Evolutionary conservation across 1,140 invertebrate species (phyloP), one percentile per base, ranked within the genome.

Genomic region (Drusus annulatus): DNA sequence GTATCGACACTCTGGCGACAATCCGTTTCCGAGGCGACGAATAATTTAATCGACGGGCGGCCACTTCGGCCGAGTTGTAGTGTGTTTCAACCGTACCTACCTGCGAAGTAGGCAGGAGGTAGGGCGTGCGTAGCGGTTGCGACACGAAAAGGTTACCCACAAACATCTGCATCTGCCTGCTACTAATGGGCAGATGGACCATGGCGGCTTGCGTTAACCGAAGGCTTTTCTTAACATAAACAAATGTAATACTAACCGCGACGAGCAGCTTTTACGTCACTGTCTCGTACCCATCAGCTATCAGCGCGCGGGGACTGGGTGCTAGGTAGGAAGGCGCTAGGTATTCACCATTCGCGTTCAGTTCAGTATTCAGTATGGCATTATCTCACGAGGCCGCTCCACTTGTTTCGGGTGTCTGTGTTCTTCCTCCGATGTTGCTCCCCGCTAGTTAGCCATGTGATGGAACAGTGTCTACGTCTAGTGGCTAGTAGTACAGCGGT

Each of bases 341-440:
- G n/a, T 28, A 50, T 17, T 17, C 71, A 17, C 10, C 45, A 19
- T 15, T 65, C 62, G n/a, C 21, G 15, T 56, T 21, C 54, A 31
- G 15, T 56, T 21, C 54, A 31, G 63, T 36, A 36, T 36, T n/a
- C 5, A 19, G 25, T 31, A 36, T 75, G 25, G 31, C 52, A 19
- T 51, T 15, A 58, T 58, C 52, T 31, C 52, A 31, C 52, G 71
- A 25, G 52, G 71, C 71, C 71, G 71, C 71, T 75, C 71, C 71
- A 75, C 71, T 75, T 71, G 77, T 78, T 69, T 71, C 50, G 25
- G 28, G 76, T 60, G 73, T 79, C 60, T 75, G 51, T 25, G 31
- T 79, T 79, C 21, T 60, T 52, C 36, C 36, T n/a, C n/a, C n/a
- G n/a, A n/a, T n/a, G n/a, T n/a, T n/a, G n/a, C n/a, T n/a, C n/a